These are phyloP conservation scores for Salvelinus sp. DNA, from an alignment of 2,113 vertebrate genomes.

Conservation along the genomic window DNA sequence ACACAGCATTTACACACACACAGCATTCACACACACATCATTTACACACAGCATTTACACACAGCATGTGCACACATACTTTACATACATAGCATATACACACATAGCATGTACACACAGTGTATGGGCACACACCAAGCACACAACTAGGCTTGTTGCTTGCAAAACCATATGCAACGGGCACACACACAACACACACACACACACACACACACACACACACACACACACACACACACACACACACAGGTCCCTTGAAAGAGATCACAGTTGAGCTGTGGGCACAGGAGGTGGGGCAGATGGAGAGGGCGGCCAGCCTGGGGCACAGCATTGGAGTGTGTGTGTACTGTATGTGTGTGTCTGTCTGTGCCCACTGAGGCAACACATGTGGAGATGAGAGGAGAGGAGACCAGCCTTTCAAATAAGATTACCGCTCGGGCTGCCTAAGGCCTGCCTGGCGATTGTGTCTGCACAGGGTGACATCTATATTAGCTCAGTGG, in stretches of 20 bases:
- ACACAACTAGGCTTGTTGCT: too few relatives aligned
- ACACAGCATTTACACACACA: conserved; percentile 31
- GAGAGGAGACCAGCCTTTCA: conserved; percentile 62
- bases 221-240: conserved; percentile 21
- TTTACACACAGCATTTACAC: too few relatives aligned
- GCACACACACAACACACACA: conserved; percentile 26
- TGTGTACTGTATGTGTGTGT: conserved; percentile 23
- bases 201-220: too few relatives aligned
- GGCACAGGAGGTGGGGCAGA: conserved; percentile 69
- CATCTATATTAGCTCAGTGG: conserved; percentile 60
- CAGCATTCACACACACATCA: not conserved
- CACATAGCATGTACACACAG: conserved; percentile 14
- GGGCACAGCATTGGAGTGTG: conserved; percentile 62
- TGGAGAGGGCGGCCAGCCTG: conserved; percentile 67
- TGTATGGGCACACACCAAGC: too few relatives aligned
- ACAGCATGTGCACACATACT: too few relatives aligned
- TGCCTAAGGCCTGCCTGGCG: conserved; percentile 54
- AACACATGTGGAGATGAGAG: conserved; percentile 49
- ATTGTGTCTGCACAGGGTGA: conserved; percentile 50
- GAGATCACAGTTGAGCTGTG: conserved; percentile 74
- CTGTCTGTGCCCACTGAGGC: conserved; percentile 30
- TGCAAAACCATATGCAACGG: conserved; percentile 34
- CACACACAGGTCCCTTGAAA: conserved; percentile 47
- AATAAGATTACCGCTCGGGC: conserved; percentile 63
- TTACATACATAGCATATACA: not conserved